Conservation (phyloP, 2,797 vertebrate genomes). For the Coregonus suidteri region DNA sequence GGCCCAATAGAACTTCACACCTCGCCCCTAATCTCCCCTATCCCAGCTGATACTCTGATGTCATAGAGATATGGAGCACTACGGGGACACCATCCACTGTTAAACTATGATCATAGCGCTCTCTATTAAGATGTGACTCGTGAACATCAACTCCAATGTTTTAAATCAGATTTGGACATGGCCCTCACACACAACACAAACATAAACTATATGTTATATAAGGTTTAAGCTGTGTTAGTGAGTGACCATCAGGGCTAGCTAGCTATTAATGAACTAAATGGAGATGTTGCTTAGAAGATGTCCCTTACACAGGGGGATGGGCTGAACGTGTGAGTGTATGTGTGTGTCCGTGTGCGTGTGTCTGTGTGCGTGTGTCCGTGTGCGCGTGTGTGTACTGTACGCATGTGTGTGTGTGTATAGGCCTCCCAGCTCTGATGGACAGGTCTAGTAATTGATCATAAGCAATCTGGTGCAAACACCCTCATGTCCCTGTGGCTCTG, state of each 20-base stretch:
- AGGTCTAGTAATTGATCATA: slow-evolving; percentile 8
- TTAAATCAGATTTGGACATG: background rate
- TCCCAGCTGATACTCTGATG: background rate
- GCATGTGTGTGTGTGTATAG: background rate
- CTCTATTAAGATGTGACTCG: background rate
- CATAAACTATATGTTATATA: background rate
- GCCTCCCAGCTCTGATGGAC: background rate
- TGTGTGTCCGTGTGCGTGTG: background rate
- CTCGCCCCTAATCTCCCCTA: background rate
- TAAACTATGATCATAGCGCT: background rate
- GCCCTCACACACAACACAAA: background rate
- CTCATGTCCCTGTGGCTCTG: background rate
- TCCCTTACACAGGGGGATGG: background rate
- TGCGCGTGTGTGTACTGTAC: background rate
- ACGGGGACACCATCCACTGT: background rate
- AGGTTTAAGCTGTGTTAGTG: background rate
- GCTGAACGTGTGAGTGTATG: background rate
- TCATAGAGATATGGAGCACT: background rate
- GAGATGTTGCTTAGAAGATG: background rate
- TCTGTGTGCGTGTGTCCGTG: background rate
- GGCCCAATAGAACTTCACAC: background rate
- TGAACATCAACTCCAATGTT: background rate
- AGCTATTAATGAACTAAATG: slow-evolving; percentile 1
- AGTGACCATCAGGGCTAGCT: background rate
- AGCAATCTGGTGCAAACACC: background rate